These are phyloP conservation scores for Crax fasciolata DNA, from an alignment of 2,797 vertebrate species.

Conservation along the genomic window DNA sequence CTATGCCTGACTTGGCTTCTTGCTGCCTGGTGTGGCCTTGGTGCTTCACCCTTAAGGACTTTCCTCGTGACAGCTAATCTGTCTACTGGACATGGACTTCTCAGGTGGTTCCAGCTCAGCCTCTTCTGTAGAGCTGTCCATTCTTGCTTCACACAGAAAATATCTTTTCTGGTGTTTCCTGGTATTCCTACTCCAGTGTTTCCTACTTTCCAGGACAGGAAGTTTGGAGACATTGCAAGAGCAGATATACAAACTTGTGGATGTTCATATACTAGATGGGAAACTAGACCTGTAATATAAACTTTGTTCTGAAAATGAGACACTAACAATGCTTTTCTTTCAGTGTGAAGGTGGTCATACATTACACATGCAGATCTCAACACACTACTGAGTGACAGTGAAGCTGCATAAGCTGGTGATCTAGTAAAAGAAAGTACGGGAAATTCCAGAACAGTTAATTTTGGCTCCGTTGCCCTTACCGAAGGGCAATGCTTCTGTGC, in stretches of 20 bases:
- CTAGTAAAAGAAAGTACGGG: not conserved
- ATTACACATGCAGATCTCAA: not conserved
- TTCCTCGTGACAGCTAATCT: not conserved
- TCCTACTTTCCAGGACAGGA: not conserved
- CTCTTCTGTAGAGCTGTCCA: not conserved
- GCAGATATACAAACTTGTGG: not conserved
- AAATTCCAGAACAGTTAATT: not conserved
- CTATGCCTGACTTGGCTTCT: not conserved
- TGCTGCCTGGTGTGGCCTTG: not conserved
- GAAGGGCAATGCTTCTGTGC: not conserved
- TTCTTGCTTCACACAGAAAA: not conserved
- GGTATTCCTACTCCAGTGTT: not conserved
- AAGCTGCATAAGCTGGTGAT: not conserved
- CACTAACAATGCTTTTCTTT: not conserved
- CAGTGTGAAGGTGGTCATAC: not conserved
- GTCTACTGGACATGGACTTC: not conserved
- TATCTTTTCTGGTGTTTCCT: not conserved
- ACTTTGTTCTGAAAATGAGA: not conserved
- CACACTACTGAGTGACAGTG: not conserved
- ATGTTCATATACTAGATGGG: not conserved
- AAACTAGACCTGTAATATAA: not conserved
- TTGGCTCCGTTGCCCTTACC: not conserved
- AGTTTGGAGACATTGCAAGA: rapidly evolving
- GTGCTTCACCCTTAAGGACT: rapidly evolving
- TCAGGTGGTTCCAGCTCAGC: not conserved